Base-by-base conservation (phyloP, 2,113 vertebrate species). In the Boulengeromyrus knoepffleri region DNA sequence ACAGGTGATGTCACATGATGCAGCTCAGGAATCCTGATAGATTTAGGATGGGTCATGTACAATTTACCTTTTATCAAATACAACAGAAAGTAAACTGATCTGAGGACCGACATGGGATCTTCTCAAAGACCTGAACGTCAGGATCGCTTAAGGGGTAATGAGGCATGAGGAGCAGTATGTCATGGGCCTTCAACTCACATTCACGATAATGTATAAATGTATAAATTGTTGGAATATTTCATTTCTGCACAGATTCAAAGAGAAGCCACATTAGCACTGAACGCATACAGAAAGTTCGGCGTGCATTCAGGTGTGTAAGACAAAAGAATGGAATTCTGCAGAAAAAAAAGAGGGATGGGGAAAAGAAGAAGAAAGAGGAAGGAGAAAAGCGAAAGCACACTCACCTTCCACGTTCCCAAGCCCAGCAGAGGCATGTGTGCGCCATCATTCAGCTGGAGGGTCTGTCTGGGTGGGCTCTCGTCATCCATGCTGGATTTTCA, bases 401-500 rank as follows among this genome's bases (percentile, higher is more conserved):
- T 86, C 93, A 94, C 93, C 93, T 94, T 96, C 95, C 95, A 96
- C 27, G 96, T 96, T 17, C 96, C 96, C 45, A 96, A 91, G 42
- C 96, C 96, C 91, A 96, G 90, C 12, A 95, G n/a, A 2, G 96
- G 96, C 95, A 96, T 96, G 1, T 13, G 91, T 8, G 42, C 87
- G n/a, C 96, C 94, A 90, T 96, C 95, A 85, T 94, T 96, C 80
- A 96, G 94, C 89, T 94, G 92, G 13, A 93, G 62, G 36, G 58
- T 93, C 89, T 91, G 89, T 39, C 89, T 80, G 66, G 91, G 91
- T 88, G 86, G 91, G 9, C 46, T 4, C 70, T 91, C 90, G 27
- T 92, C 92, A 52, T 95, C 95, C 93, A 92, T 93, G 46, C 45
- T 62, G 50, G 89, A 90, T 91, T 42, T 21, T 70, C 49, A 19